Percentiles rank a stretch among this genome's conserved stretches.
phyloP scores from a whole-genome alignment of 2,113 vertebrate species.

The Festucalex cinctus region DNA sequence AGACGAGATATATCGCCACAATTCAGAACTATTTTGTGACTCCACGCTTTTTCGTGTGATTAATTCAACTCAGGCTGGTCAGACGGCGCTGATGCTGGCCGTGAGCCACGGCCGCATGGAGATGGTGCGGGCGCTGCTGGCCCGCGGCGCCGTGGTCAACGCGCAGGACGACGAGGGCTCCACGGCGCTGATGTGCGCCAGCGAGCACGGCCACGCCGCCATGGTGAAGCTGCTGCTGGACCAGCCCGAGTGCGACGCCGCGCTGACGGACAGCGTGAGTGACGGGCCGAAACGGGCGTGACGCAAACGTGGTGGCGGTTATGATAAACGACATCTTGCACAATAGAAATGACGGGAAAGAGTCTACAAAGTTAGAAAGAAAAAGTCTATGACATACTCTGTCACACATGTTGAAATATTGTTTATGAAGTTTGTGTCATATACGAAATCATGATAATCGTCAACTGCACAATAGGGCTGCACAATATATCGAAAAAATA shows the following conservation, averaged over 20 bases:
- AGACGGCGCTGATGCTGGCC: constrained; percentile 93
- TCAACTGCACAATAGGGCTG: too few relatives aligned
- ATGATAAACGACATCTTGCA: background rate
- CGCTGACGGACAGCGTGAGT: constrained; percentile 86
- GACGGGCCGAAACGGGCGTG: constrained; percentile 35
- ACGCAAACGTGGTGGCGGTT: too few relatives aligned
- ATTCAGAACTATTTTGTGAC: too few relatives aligned
- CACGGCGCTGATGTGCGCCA: constrained; percentile 94
- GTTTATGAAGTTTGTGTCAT: too few relatives aligned
- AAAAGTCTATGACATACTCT: too few relatives aligned
- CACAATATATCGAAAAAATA: too few relatives aligned
- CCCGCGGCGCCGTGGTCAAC: constrained; percentile 87
- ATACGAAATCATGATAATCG: too few relatives aligned
- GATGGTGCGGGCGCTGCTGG: constrained; percentile 90
- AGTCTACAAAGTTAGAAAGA: background rate
- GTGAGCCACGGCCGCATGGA: constrained; percentile 92
- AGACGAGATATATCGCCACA: too few relatives aligned
- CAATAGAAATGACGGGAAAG: background rate
- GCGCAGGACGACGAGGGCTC: constrained; percentile 95
- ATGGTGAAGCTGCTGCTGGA: constrained; percentile 88
- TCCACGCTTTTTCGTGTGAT: too few relatives aligned
- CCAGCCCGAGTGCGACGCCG: constrained; percentile 83
- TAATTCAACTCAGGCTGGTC: constrained; percentile 82
- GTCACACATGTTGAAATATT: too few relatives aligned
- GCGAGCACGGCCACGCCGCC: constrained; percentile 90